phyloP scores from a whole-genome alignment of 2,888 invertebrate species.

The Torymus aiolomorphi region DNA sequence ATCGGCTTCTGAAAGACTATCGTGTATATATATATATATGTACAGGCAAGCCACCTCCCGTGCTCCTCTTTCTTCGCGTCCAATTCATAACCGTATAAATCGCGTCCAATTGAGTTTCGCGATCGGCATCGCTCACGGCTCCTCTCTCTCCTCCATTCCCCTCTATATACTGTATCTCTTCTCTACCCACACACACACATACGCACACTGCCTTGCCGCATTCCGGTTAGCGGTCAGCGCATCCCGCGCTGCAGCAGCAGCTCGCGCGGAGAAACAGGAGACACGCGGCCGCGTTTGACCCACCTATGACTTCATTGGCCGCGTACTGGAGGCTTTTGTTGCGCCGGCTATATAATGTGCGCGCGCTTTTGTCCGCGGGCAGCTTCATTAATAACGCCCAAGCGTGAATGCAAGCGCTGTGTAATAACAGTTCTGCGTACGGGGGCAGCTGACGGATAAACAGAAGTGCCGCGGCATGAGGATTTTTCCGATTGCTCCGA shows the following conservation, averaged over 20 bases:
- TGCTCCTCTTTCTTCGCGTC: not conserved
- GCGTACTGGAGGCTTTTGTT: too few relatives aligned
- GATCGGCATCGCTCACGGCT: not conserved
- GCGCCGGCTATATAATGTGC: not conserved
- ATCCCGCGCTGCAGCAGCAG: too few relatives aligned
- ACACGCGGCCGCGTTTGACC: too few relatives aligned
- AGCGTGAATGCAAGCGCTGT: not conserved
- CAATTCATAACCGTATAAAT: constrained; percentile 39
- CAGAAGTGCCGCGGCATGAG: too few relatives aligned
- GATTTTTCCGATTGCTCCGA: too few relatives aligned
- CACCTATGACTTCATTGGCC: too few relatives aligned
- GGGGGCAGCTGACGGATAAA: too few relatives aligned
- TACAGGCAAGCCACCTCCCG: too few relatives aligned
- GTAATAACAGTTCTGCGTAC: too few relatives aligned
- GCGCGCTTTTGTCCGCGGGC: not conserved
- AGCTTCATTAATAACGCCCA: not conserved
- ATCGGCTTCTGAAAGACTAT: too few relatives aligned
- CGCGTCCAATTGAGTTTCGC: constrained; percentile 42
- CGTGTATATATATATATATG: too few relatives aligned
- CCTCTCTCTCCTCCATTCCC: not conserved
- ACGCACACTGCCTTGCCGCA: constrained; percentile 24
- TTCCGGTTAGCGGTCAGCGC: constrained; percentile 48
- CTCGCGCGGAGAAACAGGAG: too few relatives aligned
- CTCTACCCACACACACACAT: not conserved
- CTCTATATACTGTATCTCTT: not conserved